Base-by-base conservation (phyloP, 30 jellyfish, hydroid and myxozoan genomes). In the Morbakka virulenta region DNA sequence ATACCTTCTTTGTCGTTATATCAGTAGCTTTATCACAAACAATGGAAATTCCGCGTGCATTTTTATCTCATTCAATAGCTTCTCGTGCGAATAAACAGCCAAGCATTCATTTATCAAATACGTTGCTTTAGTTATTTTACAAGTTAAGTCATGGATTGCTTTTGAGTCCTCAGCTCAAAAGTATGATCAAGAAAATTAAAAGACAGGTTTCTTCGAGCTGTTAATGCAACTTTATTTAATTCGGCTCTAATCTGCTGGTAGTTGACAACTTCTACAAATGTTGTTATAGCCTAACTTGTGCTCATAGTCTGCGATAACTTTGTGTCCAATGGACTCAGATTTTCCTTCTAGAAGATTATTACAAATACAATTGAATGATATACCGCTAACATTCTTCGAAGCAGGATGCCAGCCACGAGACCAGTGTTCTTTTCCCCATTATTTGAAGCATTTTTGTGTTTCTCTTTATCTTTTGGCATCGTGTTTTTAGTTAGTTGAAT, bases 1-100 rank as follows among this genome's bases (percentile, higher is more conserved):
- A 28, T 12, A 27, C 13, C 30, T 78, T n/a, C 65, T 78, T 28
- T 73, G 51, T 64, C 0, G 89, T 36, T 2, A 64, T 51, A 25
- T 78, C 89, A 3, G 89, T 78, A 1, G 89, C 80, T 69, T 78
- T 31, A 20, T 78, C 81, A 35, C 89, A 78, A 50, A 65, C 64
- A n/a, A 63, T 78, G 3, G 89, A 78, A 27, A 78, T 57, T 26
- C 81, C 89, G 35, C 32, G 41, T 25, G 74, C 50, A 4, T 64
- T 48, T 63, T 63, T 66, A 78, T 78, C 11, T 76, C 70, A 29
- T 63, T 48, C 0, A 32, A 25, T 29, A 49, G 28, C 11, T 28
- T 52, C 32, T 74, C 78, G 31, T 74, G 78, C 26, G 85, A 74
- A 74, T 32, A 25, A 14, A 51, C 63, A 6, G 75, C 53, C 32